Conservation (phyloP, 2,888 invertebrate genomes). For the Arctia plantaginis region DNA sequence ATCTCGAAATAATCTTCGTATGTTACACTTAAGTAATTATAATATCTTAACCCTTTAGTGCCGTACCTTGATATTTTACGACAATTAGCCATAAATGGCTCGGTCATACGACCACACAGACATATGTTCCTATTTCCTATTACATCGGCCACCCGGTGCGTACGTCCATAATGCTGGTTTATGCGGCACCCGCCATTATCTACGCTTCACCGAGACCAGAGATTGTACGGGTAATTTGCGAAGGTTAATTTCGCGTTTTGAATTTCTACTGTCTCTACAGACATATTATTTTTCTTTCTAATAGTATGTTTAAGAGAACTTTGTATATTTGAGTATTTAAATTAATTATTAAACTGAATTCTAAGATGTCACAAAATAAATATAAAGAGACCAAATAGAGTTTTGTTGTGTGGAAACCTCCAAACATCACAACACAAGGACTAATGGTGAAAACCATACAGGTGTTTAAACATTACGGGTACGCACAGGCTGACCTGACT, state of each 20-base stretch:
- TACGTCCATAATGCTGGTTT: slow-evolving; percentile 31
- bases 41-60: background rate
- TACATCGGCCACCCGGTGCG: slow-evolving; percentile 22
- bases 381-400: too few species aligned
- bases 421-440: too few species aligned
- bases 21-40: background rate
- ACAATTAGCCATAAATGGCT: slow-evolving; percentile 8
- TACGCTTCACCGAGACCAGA: slow-evolving; percentile 4
- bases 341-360: too few species aligned
- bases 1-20: background rate
- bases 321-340: too few species aligned
- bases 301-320: too few species aligned
- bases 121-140: slow-evolving; percentile 9
- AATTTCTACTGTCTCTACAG: background rate
- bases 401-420: too few species aligned
- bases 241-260: background rate
- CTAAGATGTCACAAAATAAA: too few species aligned
- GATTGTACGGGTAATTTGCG: background rate
- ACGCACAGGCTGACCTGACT: too few species aligned
- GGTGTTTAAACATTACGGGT: too few species aligned
- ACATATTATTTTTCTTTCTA: too few species aligned
- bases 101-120: background rate
- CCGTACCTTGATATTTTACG: slow-evolving; percentile 9
- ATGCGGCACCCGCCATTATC: slow-evolving; percentile 35
- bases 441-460: too few species aligned